These are phyloP conservation scores for Coregonus suidteri DNA, from an alignment of 2,797 vertebrate species.

Conservation along the genomic window DNA sequence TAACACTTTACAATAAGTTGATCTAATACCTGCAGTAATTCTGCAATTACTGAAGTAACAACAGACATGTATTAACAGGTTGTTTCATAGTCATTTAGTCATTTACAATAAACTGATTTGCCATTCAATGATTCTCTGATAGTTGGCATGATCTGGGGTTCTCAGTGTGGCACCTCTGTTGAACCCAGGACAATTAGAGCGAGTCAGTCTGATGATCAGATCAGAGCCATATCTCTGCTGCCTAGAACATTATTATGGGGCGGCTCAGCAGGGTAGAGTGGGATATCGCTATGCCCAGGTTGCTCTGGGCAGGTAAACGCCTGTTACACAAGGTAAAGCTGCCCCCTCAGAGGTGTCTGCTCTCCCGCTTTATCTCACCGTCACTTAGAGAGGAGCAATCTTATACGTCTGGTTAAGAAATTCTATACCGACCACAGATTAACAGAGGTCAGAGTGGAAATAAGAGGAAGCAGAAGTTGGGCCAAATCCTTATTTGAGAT, in stretches of 20 bases:
- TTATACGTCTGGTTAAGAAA: slow-evolving; percentile 32
- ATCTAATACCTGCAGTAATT: no score
- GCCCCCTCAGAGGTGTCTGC: slow-evolving; percentile 50
- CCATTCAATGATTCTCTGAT: neutral
- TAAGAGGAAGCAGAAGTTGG: neutral
- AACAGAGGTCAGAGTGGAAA: slow-evolving; percentile 16
- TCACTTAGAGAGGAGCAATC: slow-evolving; percentile 35
- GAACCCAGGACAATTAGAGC: neutral
- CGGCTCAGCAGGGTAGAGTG: slow-evolving; percentile 19
- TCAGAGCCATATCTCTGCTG: slow-evolving; percentile 5
- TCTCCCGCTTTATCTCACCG: slow-evolving; percentile 49
- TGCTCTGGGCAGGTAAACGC: slow-evolving; percentile 54
- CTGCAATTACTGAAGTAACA: neutral
- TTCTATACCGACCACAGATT: slow-evolving; percentile 14
- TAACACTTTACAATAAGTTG: no score
- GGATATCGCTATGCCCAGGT: slow-evolving; percentile 26
- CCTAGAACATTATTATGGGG: no score
- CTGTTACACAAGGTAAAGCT: slow-evolving; percentile 54
- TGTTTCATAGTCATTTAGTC: neutral
- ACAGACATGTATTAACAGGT: no score
- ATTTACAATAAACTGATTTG: neutral
- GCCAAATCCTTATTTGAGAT: neutral
- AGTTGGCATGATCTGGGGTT: neutral
- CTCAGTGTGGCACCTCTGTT: neutral
- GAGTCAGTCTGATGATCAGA: slow-evolving; percentile 1